Conservation (phyloP, 2,113 vertebrate species). For the Tautogolabrus adspersus region DNA sequence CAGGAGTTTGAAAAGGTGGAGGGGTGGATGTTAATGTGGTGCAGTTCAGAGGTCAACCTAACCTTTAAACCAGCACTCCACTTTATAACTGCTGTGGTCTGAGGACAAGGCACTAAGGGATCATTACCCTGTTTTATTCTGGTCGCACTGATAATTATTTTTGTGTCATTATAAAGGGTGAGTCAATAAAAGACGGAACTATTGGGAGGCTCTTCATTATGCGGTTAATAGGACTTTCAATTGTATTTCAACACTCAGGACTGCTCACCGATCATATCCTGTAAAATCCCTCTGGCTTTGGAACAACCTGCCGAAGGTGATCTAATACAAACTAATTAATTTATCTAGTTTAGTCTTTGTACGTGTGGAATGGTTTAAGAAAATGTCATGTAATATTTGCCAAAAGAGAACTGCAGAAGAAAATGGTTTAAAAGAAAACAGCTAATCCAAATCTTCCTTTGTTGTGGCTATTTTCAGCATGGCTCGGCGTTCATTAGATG, state of each 20-base stretch:
- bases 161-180: constrained; percentile 19
- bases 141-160: constrained; percentile 29
- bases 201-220: constrained; percentile 36
- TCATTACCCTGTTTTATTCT: constrained; percentile 41
- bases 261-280: constrained; percentile 9
- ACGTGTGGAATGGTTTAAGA: background rate
- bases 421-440: background rate
- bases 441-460: background rate
- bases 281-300: constrained; percentile 23
- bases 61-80: constrained; percentile 36
- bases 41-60: constrained; percentile 43
- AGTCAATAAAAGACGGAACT: constrained; percentile 19
- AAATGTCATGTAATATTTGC: background rate
- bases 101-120: constrained; percentile 17
- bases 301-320: constrained; percentile 1
- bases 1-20: constrained; percentile 21
- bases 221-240: constrained; percentile 30
- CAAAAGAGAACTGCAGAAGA: background rate
- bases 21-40: constrained; percentile 44
- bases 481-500: constrained; percentile 4
- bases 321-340: constrained; percentile 25
- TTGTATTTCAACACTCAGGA: constrained; percentile 16
- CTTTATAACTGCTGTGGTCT: constrained; percentile 50
- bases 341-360: background rate
- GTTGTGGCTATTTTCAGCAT: background rate